Percentiles rank a stretch among this genome's conserved stretches.
phyloP scores from a whole-genome alignment of 2,888 invertebrate genomes.

The Amphimallon solstitiale region DNA sequence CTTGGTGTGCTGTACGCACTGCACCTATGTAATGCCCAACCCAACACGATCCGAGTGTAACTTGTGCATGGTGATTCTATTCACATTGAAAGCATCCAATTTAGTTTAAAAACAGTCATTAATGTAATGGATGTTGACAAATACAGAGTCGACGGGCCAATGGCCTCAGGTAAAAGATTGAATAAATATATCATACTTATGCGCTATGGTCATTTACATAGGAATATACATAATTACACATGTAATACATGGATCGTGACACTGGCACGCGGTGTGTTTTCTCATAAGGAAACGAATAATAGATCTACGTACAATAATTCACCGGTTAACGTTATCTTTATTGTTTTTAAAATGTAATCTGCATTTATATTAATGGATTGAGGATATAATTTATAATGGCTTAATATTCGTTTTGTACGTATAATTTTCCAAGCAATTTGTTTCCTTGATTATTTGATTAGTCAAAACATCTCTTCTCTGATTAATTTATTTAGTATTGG shows the following conservation, averaged over 20 bases:
- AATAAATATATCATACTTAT: slow-evolving; percentile 48
- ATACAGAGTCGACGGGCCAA: slow-evolving; percentile 40
- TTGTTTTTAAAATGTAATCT: slow-evolving; percentile 21
- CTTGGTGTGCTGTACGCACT: slow-evolving; percentile 8
- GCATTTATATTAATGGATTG: slow-evolving; percentile 1
- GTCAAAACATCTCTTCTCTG: too few relatives aligned
- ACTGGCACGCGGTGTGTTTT: slow-evolving; percentile 40
- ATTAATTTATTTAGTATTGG: too few relatives aligned
- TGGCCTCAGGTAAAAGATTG: slow-evolving; percentile 39
- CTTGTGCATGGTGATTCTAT: slow-evolving; percentile 25
- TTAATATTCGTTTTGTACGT: neutral
- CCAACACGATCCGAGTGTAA: slow-evolving; percentile 26
- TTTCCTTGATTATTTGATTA: too few relatives aligned
- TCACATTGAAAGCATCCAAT: slow-evolving; percentile 39
- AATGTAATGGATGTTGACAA: slow-evolving; percentile 49
- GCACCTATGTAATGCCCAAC: slow-evolving; percentile 31
- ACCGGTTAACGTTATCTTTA: slow-evolving; percentile 3
- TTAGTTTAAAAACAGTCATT: slow-evolving; percentile 44
- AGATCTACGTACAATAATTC: slow-evolving; percentile 7
- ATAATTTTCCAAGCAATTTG: neutral
- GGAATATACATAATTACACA: slow-evolving; percentile 50
- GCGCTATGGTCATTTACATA: slow-evolving; percentile 46
- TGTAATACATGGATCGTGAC: slow-evolving; percentile 47
- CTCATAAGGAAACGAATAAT: slow-evolving; percentile 18
- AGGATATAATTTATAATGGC: neutral